Conservation (phyloP, 2,888 invertebrate genomes). For the Drosophila flavopinicola region DNA sequence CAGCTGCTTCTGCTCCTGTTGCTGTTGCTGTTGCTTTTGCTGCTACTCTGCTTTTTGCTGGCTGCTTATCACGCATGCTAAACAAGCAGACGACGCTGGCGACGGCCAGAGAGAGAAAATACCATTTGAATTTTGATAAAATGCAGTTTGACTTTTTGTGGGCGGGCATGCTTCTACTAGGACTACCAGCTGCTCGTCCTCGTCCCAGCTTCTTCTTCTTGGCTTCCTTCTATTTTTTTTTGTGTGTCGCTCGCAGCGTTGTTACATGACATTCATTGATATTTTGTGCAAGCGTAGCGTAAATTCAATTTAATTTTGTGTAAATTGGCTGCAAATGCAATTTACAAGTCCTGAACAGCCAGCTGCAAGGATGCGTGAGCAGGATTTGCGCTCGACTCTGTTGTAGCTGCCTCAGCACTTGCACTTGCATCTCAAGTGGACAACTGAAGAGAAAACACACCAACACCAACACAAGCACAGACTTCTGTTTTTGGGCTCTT, state of each 20-base stretch:
- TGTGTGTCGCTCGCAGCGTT: slow-evolving; percentile 38
- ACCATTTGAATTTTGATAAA: slow-evolving; percentile 79
- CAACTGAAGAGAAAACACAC: slow-evolving; percentile 15
- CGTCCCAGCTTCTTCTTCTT: slow-evolving; percentile 15
- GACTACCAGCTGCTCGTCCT: neutral
- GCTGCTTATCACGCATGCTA: slow-evolving; percentile 75
- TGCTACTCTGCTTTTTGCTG: slow-evolving; percentile 60
- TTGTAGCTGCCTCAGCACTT: slow-evolving; percentile 20
- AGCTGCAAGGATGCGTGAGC: slow-evolving; percentile 43
- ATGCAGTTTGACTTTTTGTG: slow-evolving; percentile 68
- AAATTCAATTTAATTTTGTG: slow-evolving; percentile 77
- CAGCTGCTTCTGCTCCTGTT: slow-evolving; percentile 23
- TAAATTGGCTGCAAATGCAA: slow-evolving; percentile 77
- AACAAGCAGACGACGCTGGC: slow-evolving; percentile 63
- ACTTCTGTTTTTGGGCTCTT: too few relatives aligned
- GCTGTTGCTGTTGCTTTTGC: slow-evolving; percentile 22
- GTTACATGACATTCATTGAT: slow-evolving; percentile 73
- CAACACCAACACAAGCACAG: neutral
- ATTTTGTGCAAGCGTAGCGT: slow-evolving; percentile 74
- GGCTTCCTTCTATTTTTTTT: slow-evolving; percentile 12
- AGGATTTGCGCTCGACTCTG: slow-evolving; percentile 45
- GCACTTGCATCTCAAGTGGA: slow-evolving; percentile 37
- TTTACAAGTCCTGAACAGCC: slow-evolving; percentile 59
- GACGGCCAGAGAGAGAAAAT: slow-evolving; percentile 54
- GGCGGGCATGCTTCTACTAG: slow-evolving; percentile 27